Base-by-base conservation (phyloP, 2,888 invertebrate genomes). In the Coremacera marginata region DNA sequence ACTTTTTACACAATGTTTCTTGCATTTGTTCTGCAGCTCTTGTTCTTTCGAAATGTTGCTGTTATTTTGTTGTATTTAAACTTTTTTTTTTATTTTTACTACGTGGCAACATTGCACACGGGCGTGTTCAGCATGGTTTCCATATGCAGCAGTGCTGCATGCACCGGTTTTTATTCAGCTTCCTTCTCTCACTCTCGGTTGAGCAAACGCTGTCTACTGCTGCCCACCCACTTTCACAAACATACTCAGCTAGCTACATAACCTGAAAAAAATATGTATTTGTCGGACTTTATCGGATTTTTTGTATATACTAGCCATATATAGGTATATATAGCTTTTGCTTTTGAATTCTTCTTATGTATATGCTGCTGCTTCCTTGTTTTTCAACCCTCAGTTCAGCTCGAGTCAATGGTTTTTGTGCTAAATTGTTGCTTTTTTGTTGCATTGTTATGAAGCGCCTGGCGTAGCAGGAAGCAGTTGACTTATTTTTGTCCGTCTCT, bases 121-220 rank as follows among this genome's bases (percentile, higher is more conserved):
- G 71, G 72, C 62, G 44, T 72, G 72, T 62, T 62, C 52, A 37
- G 37, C 60, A 60, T 71, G 60, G 60, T 49, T 72, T 72, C 22
- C 51, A 22, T 65, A 11, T 44, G 44, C 44, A 44, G 44, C 44
- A 44, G 11, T 37, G 31, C 34, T 34, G 22, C 34, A 34, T 37
- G 70, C 34, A 19, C 37, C 31, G 27, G 67, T 67, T 65, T 37
- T 65, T 31, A 34, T 63, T 34, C 16, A 9, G 16, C 37, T n/a
- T 55, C 8, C 34, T 49, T 25, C 2, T 9, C 67, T 11, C 8
- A 25, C 44, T 2, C 25, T 19, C 51, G 22, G 14, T 44, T 44
- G 2, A 44, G 44, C 14, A 44, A 44, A 14, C 14, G 14, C 3
- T 44, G 11, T 11, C 44, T 37, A 7, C 37, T n/a, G n/a, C 37